Evolutionary conservation across 2,888 invertebrate genomes (phyloP), one percentile per base, ranked within the genome.

Genomic region (Caenorhabditis sp.): DNA sequence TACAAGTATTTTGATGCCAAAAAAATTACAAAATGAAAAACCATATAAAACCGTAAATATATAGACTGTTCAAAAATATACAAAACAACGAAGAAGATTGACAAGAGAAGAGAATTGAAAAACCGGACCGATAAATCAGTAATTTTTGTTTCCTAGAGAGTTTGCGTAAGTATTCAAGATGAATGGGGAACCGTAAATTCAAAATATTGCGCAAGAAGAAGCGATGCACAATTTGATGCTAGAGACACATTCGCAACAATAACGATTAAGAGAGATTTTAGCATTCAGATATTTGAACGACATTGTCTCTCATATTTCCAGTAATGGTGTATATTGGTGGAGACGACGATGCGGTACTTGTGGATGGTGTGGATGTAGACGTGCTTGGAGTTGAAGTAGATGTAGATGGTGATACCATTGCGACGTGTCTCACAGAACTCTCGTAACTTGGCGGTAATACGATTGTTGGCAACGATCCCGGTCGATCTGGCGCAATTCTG

Each of bases 401-500:
- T 43, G 43, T 14, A 43, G 43, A 43, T 43, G 43, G 43, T 43
- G 71, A 71, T 2, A 61, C 60, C 71, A 67, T 73, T 1, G 72
- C 59, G 23, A 68, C 68, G 20, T 73, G 67, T 17, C 70, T 69
- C 3, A 74, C 64, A 1, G 74, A 74, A 52, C 78, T 79, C 43
- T 79, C 78, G 64, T 79, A 79, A 59, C 76, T 79, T 38, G 78
- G 78, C n/a, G 78, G 78, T 12, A 79, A 58, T 1, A 76, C 74
- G 53, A 76, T 70, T 23, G 76, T 69, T 49, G 74, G 71, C 10
- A 69, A 36, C n/a, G 71, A 66, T 27, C 78, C 78, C 21, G 78
- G 76, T 17, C 76, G 71, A 60, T 76, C 78, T 0, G 78, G 76
- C 17, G 78, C 78, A 36, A 76, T 76, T 69, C 78, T 79, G 70